Evolutionary conservation across 2,797 vertebrate species (phyloP), one percentile per base, ranked within the genome.

Genomic region (Platalea minor): DNA sequence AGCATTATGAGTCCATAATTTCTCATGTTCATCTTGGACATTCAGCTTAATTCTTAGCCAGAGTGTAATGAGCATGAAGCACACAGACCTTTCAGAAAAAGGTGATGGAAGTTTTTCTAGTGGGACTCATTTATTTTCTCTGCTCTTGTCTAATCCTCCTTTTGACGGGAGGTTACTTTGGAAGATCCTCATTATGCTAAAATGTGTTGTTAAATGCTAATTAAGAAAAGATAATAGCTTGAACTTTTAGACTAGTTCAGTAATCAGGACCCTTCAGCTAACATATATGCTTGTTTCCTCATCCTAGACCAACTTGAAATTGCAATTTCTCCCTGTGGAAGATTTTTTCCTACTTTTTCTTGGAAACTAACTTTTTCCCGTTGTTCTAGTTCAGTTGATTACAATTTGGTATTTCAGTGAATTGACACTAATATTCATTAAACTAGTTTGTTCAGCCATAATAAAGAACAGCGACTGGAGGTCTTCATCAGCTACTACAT

Each of bases 341-440:
- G 61, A 61, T 1, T 13, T 68, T 33, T 29, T 5, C 53, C 20
- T 13, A 21, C 9, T 48, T 91, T 91, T 85, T 60, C 18, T 78
- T 48, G 46, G 35, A 84, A 95, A 57, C 2, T n/a, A 53, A 35
- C 2, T 79, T 87, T 57, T 84, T 61, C 23, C 21, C 37, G 8
- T 69, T 76, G 8, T 77, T 84, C 70, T 94, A 93, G 59, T 95
- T 94, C 41, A 88, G 50, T 37, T 95, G 54, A 84, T 85, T 88
- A 65, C 73, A 93, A 88, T 95, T 92, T 91, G 35, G 3, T 82
- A 41, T 95, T 96, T 96, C 50, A 84, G n/a, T 80, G 45, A 94
- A 95, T 84, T 91, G 57, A 51, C 31, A 75, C n/a, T 89, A 64
- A 77, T 91, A 76, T 60, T 89, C 54, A 92, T 96, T 95, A 93